Conservation (phyloP, 2,113 vertebrate species). For the Engystomops pustulosus region DNA sequence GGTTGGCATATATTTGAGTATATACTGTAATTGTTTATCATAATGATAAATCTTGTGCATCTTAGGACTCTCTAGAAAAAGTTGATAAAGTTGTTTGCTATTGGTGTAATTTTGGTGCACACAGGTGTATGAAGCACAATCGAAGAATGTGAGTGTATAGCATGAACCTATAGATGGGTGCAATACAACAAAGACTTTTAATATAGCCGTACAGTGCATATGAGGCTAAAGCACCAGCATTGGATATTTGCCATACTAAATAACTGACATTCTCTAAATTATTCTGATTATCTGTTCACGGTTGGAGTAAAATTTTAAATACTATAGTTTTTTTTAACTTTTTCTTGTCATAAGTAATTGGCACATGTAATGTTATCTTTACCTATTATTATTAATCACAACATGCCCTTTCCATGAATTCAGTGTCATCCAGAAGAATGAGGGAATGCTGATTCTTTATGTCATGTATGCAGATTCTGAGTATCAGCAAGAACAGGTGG, state of each 20-base stretch:
- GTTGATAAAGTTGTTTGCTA: no score
- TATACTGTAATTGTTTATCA: no score
- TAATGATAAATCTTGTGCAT: not conserved
- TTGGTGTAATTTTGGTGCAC: no score
- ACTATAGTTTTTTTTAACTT: not conserved
- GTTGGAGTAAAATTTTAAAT: not conserved
- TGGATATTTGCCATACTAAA: no score
- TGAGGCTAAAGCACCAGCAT: no score
- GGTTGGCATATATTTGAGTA: no score
- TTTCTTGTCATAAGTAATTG: not conserved
- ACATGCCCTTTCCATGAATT: constrained; percentile 26
- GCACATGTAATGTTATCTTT: not conserved
- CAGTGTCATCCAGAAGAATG: not conserved
- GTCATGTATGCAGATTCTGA: not conserved
- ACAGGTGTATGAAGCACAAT: no score
- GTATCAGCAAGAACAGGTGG: constrained; percentile 26
- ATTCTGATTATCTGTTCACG: not conserved
- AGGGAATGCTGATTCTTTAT: not conserved
- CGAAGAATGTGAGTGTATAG: no score
- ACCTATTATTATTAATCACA: constrained; percentile 17
- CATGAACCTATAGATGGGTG: no score
- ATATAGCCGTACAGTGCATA: no score
- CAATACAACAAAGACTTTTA: no score
- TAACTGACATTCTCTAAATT: not conserved
- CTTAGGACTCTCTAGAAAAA: no score